phyloP scores from a whole-genome alignment of 2,888 invertebrate genomes.

The Desoria tigrina region DNA sequence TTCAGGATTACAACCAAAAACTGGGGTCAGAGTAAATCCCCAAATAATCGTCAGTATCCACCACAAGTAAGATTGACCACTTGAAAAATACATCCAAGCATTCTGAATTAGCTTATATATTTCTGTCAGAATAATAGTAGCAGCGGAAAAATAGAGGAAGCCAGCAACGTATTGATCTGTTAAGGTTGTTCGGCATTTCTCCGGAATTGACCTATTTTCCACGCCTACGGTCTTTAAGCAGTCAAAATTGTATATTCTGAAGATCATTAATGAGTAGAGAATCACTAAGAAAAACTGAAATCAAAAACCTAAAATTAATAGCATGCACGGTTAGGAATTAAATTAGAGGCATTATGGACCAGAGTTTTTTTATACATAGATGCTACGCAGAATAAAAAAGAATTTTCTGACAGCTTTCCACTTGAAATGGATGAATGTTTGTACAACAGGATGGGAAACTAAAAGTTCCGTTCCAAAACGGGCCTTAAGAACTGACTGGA shows the following conservation, averaged over 20 bases:
- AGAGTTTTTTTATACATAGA: slow-evolving; percentile 26
- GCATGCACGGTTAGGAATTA: no score
- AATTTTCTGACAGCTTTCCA: slow-evolving; percentile 33
- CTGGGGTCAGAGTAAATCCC: slow-evolving; percentile 28
- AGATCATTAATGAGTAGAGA: slow-evolving; percentile 34
- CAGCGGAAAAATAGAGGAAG: slow-evolving; percentile 1
- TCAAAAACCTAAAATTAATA: slow-evolving; percentile 19
- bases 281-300: slow-evolving; percentile 32
- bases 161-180: not conserved
- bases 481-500: slow-evolving; percentile 30
- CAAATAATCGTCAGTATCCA: slow-evolving; percentile 36
- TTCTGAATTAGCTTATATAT: slow-evolving; percentile 30
- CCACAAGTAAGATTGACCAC: slow-evolving; percentile 21
- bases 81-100: not conserved
- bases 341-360: not conserved
- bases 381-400: slow-evolving; percentile 30
- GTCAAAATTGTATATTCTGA: slow-evolving; percentile 16
- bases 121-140: slow-evolving; percentile 23
- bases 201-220: not conserved
- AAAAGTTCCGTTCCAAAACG: slow-evolving; percentile 25
- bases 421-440: slow-evolving; percentile 38
- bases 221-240: slow-evolving; percentile 5
- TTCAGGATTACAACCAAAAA: slow-evolving; percentile 18
- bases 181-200: not conserved
- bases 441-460: slow-evolving; percentile 37